Evolutionary conservation across 2,888 invertebrate species (phyloP), one percentile per base, ranked within the genome.

Genomic region (Luperina nickerlii): DNA sequence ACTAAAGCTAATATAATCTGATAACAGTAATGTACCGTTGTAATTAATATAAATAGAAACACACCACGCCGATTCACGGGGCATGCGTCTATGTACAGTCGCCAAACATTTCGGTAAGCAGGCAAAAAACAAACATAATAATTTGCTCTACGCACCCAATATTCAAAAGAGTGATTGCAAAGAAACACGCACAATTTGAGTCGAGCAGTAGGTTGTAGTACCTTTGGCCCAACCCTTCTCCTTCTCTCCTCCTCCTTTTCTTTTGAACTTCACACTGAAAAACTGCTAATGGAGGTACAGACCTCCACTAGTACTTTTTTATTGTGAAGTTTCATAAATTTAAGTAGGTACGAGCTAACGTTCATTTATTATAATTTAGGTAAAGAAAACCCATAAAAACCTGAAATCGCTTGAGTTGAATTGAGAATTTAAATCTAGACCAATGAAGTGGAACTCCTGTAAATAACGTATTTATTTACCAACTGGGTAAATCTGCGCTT

Each of bases 1-100:
- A 57, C 71, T 71, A 18, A 38, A 71, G 57, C n/a, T 57, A 48
- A 72, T 79, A 38, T 79, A 48, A 79, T 79, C 79, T 72, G 79
- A 72, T 79, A 79, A 72, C 38, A 65, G 24, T 57, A 15, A 65
- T 65, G n/a, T 45, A n/a, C 18, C 13, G 24, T 70, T 78, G 18
- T 48, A 57, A 79, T 71, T 71, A 79, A 79, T 79, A 79, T 57
- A 27, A 72, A 71, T 57, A 32, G n/a, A 65, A 65, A 65, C 38
- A 24, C 0, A 38, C 7, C 2, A 13, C 32, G n/a, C 20, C 65
- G 45, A 57, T 32, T 38, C 48, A 54, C 57, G 57, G 9, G 9
- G n/a, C n/a, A 57, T n/a, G n/a, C 18, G 20, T 6, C n/a, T 57
- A 5, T 57, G 9, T 42, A 11, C 20, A 42, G 38, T 51, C n/a